phyloP scores from a whole-genome alignment of 2,888 invertebrate genomes.

The Myopa tessellatipennis region DNA sequence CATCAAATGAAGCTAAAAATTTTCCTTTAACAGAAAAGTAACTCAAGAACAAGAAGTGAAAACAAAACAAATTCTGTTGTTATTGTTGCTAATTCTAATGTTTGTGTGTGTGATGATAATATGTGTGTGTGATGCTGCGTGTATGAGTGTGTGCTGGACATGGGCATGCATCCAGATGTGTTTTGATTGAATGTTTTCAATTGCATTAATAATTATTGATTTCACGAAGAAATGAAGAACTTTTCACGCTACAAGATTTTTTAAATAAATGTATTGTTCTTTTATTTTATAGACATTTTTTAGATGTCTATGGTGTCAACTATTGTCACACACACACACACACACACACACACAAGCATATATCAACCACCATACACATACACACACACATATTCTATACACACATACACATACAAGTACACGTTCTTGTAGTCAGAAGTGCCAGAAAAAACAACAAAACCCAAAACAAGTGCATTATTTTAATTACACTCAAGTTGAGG shows the following conservation, averaged over 20 bases:
- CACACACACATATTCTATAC: not conserved
- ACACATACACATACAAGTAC: constrained; percentile 9
- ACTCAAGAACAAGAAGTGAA: not conserved
- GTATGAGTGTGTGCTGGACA: not conserved
- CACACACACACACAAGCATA: not conserved
- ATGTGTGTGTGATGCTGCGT: not conserved
- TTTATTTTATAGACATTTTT: too few species aligned
- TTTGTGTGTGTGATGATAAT: not conserved
- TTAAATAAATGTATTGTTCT: too few species aligned
- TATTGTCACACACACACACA: not conserved
- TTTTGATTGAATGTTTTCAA: too few species aligned
- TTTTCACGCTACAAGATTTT: too few species aligned
- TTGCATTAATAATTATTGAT: too few species aligned
- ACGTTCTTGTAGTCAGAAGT: constrained; percentile 18
- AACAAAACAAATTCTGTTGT: not conserved
- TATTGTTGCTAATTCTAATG: constrained; percentile 10
- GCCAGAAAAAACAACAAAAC: constrained; percentile 25
- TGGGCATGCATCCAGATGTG: too few species aligned
- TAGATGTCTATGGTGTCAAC: not conserved
- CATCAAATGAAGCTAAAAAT: not conserved
- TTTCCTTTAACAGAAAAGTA: not conserved
- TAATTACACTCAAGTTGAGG: constrained; percentile 56
- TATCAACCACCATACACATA: not conserved
- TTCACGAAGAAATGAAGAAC: too few species aligned
- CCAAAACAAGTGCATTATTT: constrained; percentile 63